These are phyloP conservation scores for Myotis brandtii DNA, from an alignment of 2,113 vertebrate genomes.

Conservation along the genomic window DNA sequence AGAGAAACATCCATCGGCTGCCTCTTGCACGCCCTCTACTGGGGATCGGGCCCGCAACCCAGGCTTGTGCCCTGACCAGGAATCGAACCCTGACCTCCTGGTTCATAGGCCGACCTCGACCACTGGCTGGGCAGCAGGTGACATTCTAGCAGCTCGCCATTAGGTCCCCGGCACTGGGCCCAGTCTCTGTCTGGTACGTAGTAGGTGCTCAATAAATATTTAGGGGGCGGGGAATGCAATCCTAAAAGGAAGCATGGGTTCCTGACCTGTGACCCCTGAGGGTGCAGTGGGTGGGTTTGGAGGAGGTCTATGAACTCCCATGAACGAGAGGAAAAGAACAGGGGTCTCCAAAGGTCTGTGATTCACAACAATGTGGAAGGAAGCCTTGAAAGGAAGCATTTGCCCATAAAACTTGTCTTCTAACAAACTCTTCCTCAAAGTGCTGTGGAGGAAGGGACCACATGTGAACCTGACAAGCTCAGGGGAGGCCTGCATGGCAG, in stretches of 20 bases:
- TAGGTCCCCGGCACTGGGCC: fast-evolving
- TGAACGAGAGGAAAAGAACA: neutral
- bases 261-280: neutral
- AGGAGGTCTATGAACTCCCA: neutral
- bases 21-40: too few species aligned
- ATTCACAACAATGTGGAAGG: neutral
- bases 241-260: neutral
- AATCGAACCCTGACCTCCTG: too few species aligned
- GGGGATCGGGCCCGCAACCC: too few species aligned
- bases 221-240: neutral
- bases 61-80: too few species aligned
- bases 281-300: neutral
- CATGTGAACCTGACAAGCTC: too few species aligned
- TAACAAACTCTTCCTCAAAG: neutral
- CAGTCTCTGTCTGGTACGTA: neutral
- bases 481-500: too few species aligned
- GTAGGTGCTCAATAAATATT: neutral
- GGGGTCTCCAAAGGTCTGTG: neutral
- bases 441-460: too few species aligned
- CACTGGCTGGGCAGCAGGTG: too few species aligned
- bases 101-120: too few species aligned
- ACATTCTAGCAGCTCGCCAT: neutral
- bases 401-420: neutral
- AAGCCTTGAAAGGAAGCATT: too few species aligned
- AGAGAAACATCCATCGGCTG: too few species aligned